A percentile compares a stretch with the other conserved stretches of the same genome.
Evolutionary conservation across 2,797 vertebrate species (phyloP).

Genomic region (Lateolabrax maculatus): DNA sequence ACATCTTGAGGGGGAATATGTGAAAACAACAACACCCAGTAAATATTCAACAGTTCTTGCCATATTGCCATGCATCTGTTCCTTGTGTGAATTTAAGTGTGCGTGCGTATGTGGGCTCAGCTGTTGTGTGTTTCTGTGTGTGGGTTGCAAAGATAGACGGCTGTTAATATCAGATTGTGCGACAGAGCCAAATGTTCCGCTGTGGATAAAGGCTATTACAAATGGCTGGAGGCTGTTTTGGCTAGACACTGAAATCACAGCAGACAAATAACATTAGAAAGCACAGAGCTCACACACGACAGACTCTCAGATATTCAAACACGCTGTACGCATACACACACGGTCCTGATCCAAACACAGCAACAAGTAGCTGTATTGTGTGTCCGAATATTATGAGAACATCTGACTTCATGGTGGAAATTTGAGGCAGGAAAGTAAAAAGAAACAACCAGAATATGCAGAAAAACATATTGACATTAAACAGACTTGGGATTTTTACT

Average conservation of each 20-base stretch:
- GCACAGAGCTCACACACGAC: slow-evolving; percentile 8
- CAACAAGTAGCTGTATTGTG: neutral
- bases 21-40: slow-evolving; percentile 58
- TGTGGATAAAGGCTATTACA: slow-evolving; percentile 66
- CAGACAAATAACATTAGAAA: slow-evolving; percentile 58
- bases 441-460: neutral
- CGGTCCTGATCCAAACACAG: slow-evolving; percentile 16
- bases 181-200: slow-evolving; percentile 60
- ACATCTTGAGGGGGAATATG: slow-evolving; percentile 64
- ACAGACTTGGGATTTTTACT: neutral
- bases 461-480: slow-evolving; percentile 4
- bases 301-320: slow-evolving; percentile 16
- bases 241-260: slow-evolving; percentile 49
- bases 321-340: slow-evolving; percentile 1
- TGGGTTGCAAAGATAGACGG: slow-evolving; percentile 40
- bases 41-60: slow-evolving; percentile 67
- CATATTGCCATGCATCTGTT: slow-evolving; percentile 75
- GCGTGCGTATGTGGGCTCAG: slow-evolving; percentile 4
- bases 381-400: neutral
- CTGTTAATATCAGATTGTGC: slow-evolving; percentile 67
- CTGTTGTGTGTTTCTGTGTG: slow-evolving; percentile 33
- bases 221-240: slow-evolving; percentile 63
- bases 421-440: neutral
- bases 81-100: slow-evolving; percentile 25
- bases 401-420: neutral